phyloP scores from a whole-genome alignment of 2,113 vertebrate genomes.

The Pithys albifrons region DNA sequence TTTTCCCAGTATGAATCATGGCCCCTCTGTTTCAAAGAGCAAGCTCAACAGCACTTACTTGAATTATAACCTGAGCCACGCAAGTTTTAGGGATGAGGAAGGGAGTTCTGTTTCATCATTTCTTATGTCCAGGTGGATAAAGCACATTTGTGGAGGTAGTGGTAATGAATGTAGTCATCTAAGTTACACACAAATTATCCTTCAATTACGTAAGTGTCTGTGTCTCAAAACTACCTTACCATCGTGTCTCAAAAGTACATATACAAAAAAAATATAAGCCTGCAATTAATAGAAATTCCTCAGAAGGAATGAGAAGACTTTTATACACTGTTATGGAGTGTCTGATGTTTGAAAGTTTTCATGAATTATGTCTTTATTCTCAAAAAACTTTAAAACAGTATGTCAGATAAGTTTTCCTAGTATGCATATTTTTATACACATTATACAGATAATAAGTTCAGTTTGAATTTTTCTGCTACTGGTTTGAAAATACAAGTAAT shows the following conservation, averaged over 20 bases:
- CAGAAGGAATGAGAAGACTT: not conserved
- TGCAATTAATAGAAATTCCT: not conserved
- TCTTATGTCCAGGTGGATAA: not conserved
- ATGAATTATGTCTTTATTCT: not conserved
- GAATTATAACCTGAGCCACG: not conserved
- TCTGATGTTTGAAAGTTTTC: not conserved
- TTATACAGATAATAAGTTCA: not conserved
- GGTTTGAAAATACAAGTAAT: constrained; percentile 25
- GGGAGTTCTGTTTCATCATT: not conserved
- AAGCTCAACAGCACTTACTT: not conserved
- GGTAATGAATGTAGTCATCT: not conserved
- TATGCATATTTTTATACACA: not conserved
- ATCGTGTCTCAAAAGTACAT: not conserved
- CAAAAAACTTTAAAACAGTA: not conserved
- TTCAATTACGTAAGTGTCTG: not conserved
- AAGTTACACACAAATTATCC: not conserved
- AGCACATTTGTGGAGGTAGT: not conserved
- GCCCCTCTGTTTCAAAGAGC: not conserved
- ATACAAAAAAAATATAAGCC: not conserved
- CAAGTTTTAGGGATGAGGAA: not conserved
- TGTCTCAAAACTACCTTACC: not conserved
- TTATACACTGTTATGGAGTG: not conserved
- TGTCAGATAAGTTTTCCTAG: not conserved
- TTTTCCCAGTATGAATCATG: not conserved
- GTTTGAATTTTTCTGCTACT: not conserved